Evolutionary conservation across 2,113 vertebrate genomes (phyloP).

Genomic region (Cichladusa arquata): DNA sequence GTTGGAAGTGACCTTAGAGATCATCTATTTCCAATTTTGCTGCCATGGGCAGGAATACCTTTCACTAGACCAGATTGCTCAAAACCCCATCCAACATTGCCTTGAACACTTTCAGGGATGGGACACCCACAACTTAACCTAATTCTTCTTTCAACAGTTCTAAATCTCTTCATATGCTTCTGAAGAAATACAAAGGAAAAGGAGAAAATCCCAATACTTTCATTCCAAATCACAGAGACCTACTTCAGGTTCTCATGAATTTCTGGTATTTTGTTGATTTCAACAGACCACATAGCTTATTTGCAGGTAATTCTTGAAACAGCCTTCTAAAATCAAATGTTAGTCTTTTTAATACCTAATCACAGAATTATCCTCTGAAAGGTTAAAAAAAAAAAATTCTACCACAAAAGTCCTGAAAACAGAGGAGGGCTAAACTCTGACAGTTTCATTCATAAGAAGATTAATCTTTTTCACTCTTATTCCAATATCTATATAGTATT

Average conservation of each 20-base stretch:
- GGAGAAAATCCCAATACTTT: rapidly evolving
- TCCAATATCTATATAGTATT: background rate
- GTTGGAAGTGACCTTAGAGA: background rate
- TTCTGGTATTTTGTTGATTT: background rate
- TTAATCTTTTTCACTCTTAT: background rate
- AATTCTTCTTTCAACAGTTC: background rate
- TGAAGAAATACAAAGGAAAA: background rate
- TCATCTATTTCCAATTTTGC: background rate
- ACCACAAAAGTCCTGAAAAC: background rate
- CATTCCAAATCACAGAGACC: background rate
- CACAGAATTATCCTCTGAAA: background rate
- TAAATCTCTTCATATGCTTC: background rate
- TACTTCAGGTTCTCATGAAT: background rate
- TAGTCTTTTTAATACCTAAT: background rate
- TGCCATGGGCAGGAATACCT: background rate
- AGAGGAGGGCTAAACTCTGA: background rate
- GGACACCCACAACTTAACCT: background rate
- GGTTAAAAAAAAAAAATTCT: background rate
- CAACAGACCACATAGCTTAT: background rate
- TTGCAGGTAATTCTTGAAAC: background rate
- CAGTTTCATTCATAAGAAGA: background rate
- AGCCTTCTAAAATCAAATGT: background rate
- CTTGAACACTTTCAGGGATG: background rate
- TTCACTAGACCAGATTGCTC: background rate
- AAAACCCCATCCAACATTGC: background rate